Conservation (phyloP, 2,888 invertebrate species). For the Ochlodes sylvanus region DNA sequence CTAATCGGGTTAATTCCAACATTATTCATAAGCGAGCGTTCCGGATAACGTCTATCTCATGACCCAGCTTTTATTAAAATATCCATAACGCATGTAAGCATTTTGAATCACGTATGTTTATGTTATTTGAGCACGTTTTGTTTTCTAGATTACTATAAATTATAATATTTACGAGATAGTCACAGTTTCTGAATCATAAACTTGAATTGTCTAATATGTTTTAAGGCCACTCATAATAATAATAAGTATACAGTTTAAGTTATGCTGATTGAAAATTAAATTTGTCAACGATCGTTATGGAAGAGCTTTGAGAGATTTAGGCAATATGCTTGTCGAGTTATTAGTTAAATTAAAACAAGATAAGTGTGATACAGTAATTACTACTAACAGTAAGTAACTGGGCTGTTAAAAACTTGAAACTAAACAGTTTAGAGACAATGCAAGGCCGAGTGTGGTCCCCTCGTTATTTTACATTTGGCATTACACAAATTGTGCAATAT, state of each 20-base stretch:
- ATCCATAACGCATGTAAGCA: constrained; percentile 28
- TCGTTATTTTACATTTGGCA: too few relatives aligned
- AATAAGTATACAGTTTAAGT: background rate
- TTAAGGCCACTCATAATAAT: background rate
- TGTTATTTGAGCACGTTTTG: constrained; percentile 30
- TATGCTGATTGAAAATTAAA: background rate
- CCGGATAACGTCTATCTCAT: constrained; percentile 22
- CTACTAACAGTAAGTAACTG: too few relatives aligned
- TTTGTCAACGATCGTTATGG: background rate
- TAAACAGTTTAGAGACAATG: too few relatives aligned
- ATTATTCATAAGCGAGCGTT: constrained; percentile 1
- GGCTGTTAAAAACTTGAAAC: too few relatives aligned
- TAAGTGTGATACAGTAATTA: constrained; percentile 2
- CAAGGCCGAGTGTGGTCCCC: too few relatives aligned
- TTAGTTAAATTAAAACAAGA: too few relatives aligned
- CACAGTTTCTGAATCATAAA: constrained; percentile 11
- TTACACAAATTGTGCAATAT: too few relatives aligned
- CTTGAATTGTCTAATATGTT: background rate
- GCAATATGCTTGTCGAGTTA: background rate
- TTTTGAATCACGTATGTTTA: constrained; percentile 33
- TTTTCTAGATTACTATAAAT: constrained; percentile 24
- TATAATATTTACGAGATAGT: constrained; percentile 18
- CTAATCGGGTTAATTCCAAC: constrained; percentile 1
- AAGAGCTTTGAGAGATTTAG: background rate
- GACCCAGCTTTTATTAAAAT: constrained; percentile 24